A percentile compares a stretch with the other conserved stretches of the same genome.
These are phyloP conservation scores for Drosophila pruinosa DNA, from an alignment of 1,140 invertebrate genomes.

Conservation along the genomic window DNA sequence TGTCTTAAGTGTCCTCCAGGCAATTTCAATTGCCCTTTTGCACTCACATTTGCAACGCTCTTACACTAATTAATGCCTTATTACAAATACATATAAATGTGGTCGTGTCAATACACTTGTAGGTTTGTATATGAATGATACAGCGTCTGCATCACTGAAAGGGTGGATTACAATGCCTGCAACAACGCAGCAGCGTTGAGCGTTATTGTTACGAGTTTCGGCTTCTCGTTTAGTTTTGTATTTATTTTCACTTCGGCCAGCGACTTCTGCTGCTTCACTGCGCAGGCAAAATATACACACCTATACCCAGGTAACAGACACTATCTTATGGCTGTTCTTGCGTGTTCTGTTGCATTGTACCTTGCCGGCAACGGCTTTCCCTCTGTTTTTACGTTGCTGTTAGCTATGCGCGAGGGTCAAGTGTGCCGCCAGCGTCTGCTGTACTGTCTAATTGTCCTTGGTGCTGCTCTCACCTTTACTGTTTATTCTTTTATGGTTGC, in stretches of 20 bases:
- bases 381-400: neutral
- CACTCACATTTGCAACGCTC: constrained; percentile 48
- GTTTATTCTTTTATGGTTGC: constrained; percentile 39
- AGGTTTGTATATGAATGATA: neutral
- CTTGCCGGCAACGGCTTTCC: constrained; percentile 30
- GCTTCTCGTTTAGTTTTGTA: constrained; percentile 44
- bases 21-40: constrained; percentile 71
- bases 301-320: constrained; percentile 10
- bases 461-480: constrained; percentile 2
- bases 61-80: constrained; percentile 74
- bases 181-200: no score
- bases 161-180: constrained; percentile 68
- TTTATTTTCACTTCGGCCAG: constrained; percentile 71
- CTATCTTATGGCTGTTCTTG: constrained; percentile 31
- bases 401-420: constrained; percentile 34
- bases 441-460: constrained; percentile 32
- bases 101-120: constrained; percentile 22
- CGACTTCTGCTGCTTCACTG: constrained; percentile 78
- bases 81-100: constrained; percentile 31
- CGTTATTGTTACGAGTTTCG: constrained; percentile 65
- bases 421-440: constrained; percentile 20
- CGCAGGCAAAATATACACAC: constrained; percentile 38
- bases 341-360: constrained; percentile 21
- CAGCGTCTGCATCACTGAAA: constrained; percentile 27
- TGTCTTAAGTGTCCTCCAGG: constrained; percentile 46